A percentile compares a stretch with the other conserved stretches of the same genome.
Conservation (phyloP, 2,888 invertebrate species). For the Sesamia inferens region DNA sequence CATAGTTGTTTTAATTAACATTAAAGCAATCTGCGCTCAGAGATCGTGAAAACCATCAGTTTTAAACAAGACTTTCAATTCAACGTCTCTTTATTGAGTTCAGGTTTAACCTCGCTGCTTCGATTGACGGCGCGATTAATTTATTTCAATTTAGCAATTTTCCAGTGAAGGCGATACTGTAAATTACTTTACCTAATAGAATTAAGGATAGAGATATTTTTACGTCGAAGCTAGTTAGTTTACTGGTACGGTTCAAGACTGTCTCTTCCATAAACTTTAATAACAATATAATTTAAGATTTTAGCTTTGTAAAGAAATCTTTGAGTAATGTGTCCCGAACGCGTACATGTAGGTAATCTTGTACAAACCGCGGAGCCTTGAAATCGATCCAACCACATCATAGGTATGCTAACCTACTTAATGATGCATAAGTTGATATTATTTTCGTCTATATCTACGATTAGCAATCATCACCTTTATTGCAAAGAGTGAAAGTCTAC, state of each 20-base stretch:
- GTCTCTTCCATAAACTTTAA: constrained; percentile 17
- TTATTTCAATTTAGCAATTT: constrained; percentile 46
- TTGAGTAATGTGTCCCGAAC: constrained; percentile 72
- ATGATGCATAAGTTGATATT: constrained; percentile 66
- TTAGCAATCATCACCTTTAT: constrained; percentile 47
- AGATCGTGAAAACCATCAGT: constrained; percentile 46
- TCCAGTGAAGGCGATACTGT: constrained; percentile 15
- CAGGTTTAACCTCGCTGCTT: constrained; percentile 31
- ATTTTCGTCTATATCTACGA: constrained; percentile 58
- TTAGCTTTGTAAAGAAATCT: no score
- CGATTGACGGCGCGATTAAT: constrained; percentile 35
- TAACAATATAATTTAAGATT: background rate
- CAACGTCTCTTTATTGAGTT: constrained; percentile 36
- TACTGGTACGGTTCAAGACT: constrained; percentile 1
- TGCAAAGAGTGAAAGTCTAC: constrained; percentile 38
- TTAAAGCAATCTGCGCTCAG: constrained; percentile 38
- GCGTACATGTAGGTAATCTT: constrained; percentile 63
- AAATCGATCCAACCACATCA: constrained; percentile 86
- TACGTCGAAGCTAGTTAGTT: background rate
- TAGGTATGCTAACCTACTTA: constrained; percentile 80
- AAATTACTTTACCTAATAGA: constrained; percentile 28
- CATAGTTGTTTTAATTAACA: constrained; percentile 57
- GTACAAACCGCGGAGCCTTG: constrained; percentile 83
- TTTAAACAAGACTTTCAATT: constrained; percentile 39
- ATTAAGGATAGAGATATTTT: constrained; percentile 18